Percentiles rank a stretch among this genome's conserved stretches.
These are phyloP conservation scores for Myotis myotis DNA, from an alignment of 2,797 vertebrate species.

Conservation along the genomic window DNA sequence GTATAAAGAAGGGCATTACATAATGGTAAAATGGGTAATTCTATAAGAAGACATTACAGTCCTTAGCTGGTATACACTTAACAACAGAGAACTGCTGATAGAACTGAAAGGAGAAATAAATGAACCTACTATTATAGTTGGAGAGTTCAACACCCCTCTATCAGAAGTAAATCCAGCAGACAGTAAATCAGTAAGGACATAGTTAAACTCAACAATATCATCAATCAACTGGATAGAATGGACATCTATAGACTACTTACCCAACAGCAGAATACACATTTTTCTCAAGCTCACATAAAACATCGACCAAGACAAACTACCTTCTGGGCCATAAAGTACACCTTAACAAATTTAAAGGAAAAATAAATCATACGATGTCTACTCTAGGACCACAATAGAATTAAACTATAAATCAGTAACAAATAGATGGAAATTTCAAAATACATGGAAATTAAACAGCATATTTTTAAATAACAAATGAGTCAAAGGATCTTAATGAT, in stretches of 20 bases:
- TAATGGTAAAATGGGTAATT: not conserved
- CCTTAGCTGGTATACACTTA: not conserved
- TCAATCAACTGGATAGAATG: not conserved
- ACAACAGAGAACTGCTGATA: not conserved
- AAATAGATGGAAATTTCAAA: not conserved
- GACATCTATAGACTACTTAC: not conserved
- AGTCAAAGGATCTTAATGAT: not conserved
- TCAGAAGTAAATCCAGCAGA: not conserved
- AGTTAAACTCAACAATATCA: not conserved
- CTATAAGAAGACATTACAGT: not conserved
- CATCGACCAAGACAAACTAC: not conserved
- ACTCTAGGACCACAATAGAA: not conserved
- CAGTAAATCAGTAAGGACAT: slow-evolving; percentile 8
- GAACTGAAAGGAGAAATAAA: not conserved
- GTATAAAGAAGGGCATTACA: not conserved
- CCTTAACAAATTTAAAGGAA: slow-evolving; percentile 1
- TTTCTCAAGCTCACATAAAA: not conserved
- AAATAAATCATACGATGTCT: not conserved
- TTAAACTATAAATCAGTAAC: slow-evolving; percentile 12
- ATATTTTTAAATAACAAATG: not conserved
- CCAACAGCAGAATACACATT: slow-evolving; percentile 34
- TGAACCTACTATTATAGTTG: not conserved
- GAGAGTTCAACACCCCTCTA: not conserved
- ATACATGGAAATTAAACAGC: not conserved
- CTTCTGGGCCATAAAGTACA: not conserved